Evolutionary conservation across 2,888 invertebrate genomes (phyloP).

Genomic region (Drosophila siamana): DNA sequence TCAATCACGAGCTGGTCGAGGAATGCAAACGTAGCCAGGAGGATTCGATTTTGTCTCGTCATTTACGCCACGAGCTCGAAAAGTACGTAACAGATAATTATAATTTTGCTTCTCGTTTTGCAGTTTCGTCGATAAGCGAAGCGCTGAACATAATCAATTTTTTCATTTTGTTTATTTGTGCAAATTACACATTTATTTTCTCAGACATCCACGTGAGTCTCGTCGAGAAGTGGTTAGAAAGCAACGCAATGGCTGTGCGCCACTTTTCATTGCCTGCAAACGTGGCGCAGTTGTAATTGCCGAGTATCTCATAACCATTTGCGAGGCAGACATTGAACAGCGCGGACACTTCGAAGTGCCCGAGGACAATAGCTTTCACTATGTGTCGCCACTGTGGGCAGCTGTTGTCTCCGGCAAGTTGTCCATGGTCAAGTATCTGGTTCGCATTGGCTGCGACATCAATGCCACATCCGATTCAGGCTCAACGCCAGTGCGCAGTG

Average conservation of each 20-base stretch:
- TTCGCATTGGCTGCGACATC: conserved; percentile 92
- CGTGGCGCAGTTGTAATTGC: conserved; percentile 93
- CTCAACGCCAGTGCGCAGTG: conserved; percentile 95
- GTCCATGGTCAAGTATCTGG: conserved; percentile 91
- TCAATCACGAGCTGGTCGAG: conserved; percentile 83
- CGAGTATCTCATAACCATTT: conserved; percentile 93
- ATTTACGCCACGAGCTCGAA: conserved; percentile 82
- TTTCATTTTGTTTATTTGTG: conserved; percentile 7
- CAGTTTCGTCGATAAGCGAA: conserved; percentile 27
- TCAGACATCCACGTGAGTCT: conserved; percentile 87
- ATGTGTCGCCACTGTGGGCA: conserved; percentile 96
- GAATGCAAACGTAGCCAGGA: conserved; percentile 83
- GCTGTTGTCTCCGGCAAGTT: conserved; percentile 95
- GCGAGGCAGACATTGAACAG: conserved; percentile 94
- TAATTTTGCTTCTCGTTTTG: neutral
- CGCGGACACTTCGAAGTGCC: conserved; percentile 93
- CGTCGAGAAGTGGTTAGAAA: conserved; percentile 90
- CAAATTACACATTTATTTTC: conserved; percentile 16
- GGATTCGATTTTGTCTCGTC: conserved; percentile 79
- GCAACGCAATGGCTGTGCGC: conserved; percentile 91
- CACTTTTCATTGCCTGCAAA: conserved; percentile 88
- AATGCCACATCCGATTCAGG: conserved; percentile 95
- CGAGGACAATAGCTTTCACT: conserved; percentile 91
- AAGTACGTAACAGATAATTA: conserved; percentile 68
- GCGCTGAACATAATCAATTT: conserved; percentile 36